Evolutionary conservation across 2,797 vertebrate species (phyloP).

Genomic region (Ciconia nigra): DNA sequence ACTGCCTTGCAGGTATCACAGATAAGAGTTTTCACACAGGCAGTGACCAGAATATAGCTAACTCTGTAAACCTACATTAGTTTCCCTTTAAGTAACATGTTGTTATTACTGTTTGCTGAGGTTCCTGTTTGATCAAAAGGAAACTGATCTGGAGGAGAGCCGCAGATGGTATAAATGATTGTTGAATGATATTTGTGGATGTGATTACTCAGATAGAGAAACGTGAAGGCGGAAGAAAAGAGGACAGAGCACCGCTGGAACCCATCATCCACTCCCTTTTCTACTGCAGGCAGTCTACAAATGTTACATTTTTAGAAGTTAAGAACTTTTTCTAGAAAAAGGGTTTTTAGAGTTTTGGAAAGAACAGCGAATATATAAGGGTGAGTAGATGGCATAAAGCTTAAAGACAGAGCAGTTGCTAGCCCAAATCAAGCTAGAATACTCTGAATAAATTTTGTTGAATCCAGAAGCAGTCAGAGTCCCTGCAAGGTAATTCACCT

Average conservation of each 20-base stretch:
- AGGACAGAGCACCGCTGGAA: not conserved
- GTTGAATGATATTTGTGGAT: not conserved
- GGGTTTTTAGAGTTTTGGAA: not conserved
- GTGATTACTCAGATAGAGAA: not conserved
- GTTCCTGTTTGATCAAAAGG: not conserved
- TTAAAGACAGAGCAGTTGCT: not conserved
- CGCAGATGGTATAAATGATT: not conserved
- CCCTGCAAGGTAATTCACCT: not conserved
- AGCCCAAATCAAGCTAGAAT: not conserved
- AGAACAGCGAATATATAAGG: not conserved
- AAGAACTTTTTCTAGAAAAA: not conserved
- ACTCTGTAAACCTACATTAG: not conserved
- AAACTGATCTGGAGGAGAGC: not conserved
- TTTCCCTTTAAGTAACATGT: not conserved
- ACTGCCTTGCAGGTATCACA: not conserved
- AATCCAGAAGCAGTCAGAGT: not conserved
- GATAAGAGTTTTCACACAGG: not conserved
- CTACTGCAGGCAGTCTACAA: not conserved
- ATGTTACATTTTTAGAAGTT: not conserved
- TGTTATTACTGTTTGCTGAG: not conserved
- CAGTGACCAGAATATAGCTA: not conserved
- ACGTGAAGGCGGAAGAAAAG: not conserved
- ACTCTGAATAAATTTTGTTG: not conserved
- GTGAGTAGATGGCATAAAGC: accelerated
- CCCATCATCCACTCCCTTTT: not conserved